These are phyloP conservation scores for Philotrypesis tridentata DNA, from an alignment of 1,140 invertebrate genomes.

Conservation along the genomic window DNA sequence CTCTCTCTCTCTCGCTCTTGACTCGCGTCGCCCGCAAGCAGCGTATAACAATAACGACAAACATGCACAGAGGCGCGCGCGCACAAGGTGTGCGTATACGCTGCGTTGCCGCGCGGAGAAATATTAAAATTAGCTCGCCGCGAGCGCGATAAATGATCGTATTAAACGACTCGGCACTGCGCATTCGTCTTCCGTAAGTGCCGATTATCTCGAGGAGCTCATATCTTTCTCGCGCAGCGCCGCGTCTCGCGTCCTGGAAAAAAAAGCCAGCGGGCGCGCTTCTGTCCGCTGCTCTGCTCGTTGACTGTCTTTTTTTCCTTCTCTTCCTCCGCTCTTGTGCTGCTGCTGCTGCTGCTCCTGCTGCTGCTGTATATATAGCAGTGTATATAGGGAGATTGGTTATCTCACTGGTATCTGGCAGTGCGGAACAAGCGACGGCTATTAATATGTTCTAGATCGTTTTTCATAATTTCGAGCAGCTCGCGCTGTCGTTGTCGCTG, in stretches of 20 bases:
- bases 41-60: slow-evolving; percentile 3
- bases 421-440: background rate
- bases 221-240: background rate
- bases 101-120: background rate
- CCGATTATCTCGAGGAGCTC: slow-evolving; percentile 38
- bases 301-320: background rate
- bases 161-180: slow-evolving; percentile 17
- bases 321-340: background rate
- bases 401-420: background rate
- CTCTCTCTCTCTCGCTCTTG: background rate
- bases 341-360: background rate
- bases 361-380: background rate
- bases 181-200: slow-evolving; percentile 43
- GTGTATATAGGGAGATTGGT: background rate
- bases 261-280: background rate
- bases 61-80: background rate
- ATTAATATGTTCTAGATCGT: background rate
- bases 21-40: too few relatives aligned
- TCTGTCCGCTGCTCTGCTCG: slow-evolving; percentile 6
- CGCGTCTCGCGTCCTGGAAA: background rate
- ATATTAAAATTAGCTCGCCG: slow-evolving; percentile 38
- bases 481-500: background rate
- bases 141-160: slow-evolving; percentile 42
- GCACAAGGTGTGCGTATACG: background rate
- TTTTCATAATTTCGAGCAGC: slow-evolving; percentile 9